phyloP scores from a whole-genome alignment of 2,797 vertebrate species.

The Hapalemur alaotrensis region DNA sequence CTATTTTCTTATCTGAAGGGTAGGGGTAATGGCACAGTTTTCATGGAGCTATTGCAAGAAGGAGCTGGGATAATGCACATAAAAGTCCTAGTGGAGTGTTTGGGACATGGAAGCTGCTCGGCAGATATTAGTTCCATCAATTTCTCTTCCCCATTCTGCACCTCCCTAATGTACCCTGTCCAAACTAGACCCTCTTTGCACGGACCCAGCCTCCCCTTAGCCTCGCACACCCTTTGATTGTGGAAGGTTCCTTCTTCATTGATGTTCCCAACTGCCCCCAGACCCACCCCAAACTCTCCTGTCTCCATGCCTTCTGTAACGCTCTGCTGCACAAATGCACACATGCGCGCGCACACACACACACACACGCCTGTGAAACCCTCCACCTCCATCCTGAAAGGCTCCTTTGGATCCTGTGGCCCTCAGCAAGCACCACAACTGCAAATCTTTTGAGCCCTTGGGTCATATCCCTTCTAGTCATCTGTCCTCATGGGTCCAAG shows the following conservation, averaged over 20 bases:
- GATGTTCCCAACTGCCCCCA: neutral
- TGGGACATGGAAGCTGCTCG: neutral
- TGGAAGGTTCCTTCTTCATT: neutral
- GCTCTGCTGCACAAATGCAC: neutral
- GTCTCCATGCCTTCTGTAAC: neutral
- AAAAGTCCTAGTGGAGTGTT: neutral
- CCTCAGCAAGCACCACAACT: neutral
- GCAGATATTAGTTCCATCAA: neutral
- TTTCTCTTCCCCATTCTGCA: neutral
- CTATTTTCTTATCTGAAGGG: neutral
- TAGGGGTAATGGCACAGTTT: neutral
- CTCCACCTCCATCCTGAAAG: neutral
- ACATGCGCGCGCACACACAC: fast-evolving
- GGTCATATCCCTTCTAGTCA: neutral
- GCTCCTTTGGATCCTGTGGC: neutral
- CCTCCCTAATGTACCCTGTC: neutral
- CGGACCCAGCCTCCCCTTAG: neutral
- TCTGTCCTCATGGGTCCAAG: too few species aligned
- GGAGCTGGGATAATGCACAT: neutral
- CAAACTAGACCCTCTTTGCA: neutral
- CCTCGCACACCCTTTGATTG: neutral
- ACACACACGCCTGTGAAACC: neutral
- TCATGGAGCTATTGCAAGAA: neutral
- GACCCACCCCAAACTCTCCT: neutral
- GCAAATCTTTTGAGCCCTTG: neutral